A percentile compares a stretch with the other conserved stretches of the same genome.
Evolutionary conservation across 2,797 vertebrate genomes (phyloP).

Genomic region (Lateolabrax maculatus): DNA sequence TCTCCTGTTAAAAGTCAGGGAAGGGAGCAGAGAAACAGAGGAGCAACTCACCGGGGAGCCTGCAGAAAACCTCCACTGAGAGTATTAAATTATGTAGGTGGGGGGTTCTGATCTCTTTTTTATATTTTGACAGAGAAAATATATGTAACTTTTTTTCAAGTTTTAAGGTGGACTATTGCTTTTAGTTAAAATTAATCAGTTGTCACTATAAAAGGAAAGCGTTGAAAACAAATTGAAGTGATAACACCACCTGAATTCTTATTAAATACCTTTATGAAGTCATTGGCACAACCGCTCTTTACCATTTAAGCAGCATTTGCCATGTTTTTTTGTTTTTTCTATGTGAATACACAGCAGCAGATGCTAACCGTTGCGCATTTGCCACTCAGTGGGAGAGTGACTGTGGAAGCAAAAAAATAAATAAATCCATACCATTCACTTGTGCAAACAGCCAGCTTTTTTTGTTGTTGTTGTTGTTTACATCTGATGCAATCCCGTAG

Average conservation of each 20-base stretch:
- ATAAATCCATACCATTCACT: background rate
- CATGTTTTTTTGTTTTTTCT: background rate
- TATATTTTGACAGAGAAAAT: background rate
- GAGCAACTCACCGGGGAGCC: background rate
- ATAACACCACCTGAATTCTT: background rate
- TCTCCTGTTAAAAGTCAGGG: slow-evolving; percentile 7
- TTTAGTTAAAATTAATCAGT: background rate
- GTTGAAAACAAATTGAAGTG: background rate
- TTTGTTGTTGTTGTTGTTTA: too few relatives aligned
- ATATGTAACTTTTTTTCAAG: background rate
- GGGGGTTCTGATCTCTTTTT: background rate
- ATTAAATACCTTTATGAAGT: background rate
- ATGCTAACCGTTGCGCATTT: slow-evolving; percentile 4
- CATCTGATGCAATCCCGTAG: background rate
- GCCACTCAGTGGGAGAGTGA: background rate
- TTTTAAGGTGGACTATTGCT: background rate
- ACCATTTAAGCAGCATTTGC: background rate
- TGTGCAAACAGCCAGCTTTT: background rate
- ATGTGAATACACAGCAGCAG: background rate
- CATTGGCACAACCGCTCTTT: background rate
- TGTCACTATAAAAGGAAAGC: background rate
- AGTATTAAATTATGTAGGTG: background rate
- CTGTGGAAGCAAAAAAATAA: too few relatives aligned
- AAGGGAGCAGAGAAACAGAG: background rate
- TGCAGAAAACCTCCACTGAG: background rate